Evolutionary conservation across 2,113 vertebrate species (phyloP), one percentile per base, ranked within the genome.

Genomic region (Hippocampus abdominalis): DNA sequence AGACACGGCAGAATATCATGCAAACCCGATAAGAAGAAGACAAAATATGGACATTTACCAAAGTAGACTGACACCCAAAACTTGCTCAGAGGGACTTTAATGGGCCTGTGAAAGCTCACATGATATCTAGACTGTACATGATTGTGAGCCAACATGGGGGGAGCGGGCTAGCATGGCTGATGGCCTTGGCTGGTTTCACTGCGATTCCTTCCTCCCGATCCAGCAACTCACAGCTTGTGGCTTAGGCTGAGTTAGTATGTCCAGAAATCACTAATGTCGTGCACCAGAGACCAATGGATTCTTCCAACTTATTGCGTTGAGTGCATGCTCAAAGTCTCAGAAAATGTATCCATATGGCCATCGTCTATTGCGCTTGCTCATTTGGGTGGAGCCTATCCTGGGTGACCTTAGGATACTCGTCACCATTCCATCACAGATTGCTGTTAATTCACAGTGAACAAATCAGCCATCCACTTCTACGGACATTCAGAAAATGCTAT

Each of bases 171-270:
- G 77, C 70, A 69, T 90, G 86, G 80, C 83, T 72, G 69, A 66
- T 77, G 76, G 81, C 79, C 83, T 86, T 81, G 67, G 79, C 89
- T 88, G 87, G 86, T 87, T 89, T 89, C 90, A 88, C 86, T 86
- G 84, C 62, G 79, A 87, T 85, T 87, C 86, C 79, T 83, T 89
- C 80, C 79, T 85, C 66, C 46, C 61, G 83, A 87, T 87, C 84
- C 81, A 87, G 53, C 88, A 83, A 89, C 79, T 90, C 85, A 84
- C 78, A 82, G 79, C 74, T 80, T 86, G 85, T 73, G 78, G 75
- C 77, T 82, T 67, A 78, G 64, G 63, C 61, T 51, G 53, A 48
- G 25, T 71, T 75, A 67, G 10, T 60, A 68, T 76, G 85, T 81
- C 85, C 82, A 83, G 82, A 87, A 87, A 85, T 64, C 73, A 23